These are phyloP conservation scores for Apteryx owenii DNA, from an alignment of 2,113 vertebrate species.

Conservation along the genomic window DNA sequence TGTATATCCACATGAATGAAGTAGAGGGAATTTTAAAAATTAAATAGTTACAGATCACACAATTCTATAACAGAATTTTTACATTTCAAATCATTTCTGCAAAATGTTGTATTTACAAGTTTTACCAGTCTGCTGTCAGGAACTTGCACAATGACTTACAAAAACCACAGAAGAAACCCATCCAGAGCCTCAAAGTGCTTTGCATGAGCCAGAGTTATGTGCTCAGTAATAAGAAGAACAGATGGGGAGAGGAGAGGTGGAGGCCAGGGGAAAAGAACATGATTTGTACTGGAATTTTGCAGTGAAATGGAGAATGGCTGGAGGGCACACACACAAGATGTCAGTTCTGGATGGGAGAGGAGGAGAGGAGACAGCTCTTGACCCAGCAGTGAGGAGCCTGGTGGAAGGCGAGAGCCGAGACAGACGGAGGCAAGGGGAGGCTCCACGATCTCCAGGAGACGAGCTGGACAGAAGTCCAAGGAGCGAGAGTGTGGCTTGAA, in stretches of 20 bases:
- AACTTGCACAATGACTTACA: background rate
- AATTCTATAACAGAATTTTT: background rate
- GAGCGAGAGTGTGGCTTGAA: constrained; percentile 41
- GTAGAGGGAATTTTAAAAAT: background rate
- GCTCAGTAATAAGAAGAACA: background rate
- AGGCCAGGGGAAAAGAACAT: background rate
- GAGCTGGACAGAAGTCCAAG: constrained; percentile 38
- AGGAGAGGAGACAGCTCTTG: background rate
- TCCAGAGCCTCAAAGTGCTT: background rate
- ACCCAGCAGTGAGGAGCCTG: background rate
- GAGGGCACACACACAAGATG: background rate
- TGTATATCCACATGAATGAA: background rate
- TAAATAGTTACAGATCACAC: background rate
- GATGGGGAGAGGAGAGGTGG: background rate
- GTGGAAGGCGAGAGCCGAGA: background rate
- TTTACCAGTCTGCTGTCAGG: background rate
- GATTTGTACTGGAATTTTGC: background rate
- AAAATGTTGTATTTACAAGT: background rate
- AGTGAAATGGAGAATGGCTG: background rate
- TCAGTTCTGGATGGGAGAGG: background rate
- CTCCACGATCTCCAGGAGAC: background rate
- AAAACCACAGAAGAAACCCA: constrained; percentile 10
- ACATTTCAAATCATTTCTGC: background rate
- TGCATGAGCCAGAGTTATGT: background rate
- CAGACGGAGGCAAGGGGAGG: background rate